Evolutionary conservation across 2,888 invertebrate genomes (phyloP), one percentile per base, ranked within the genome.

Genomic region (Theristus sp.): DNA sequence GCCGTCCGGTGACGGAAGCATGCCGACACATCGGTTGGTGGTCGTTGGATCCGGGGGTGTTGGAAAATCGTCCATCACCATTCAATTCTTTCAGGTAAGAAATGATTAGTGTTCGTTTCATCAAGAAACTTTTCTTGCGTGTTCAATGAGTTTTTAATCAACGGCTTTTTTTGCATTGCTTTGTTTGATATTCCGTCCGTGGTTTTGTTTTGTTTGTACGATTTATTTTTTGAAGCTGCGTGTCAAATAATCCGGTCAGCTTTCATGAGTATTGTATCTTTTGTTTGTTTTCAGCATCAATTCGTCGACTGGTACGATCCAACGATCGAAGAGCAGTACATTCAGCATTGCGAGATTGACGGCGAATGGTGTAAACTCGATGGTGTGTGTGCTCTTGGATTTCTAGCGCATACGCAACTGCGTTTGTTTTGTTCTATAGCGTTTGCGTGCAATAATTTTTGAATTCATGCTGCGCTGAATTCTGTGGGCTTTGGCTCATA

Each of bases 221-320:
- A 13, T 38, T 6, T 38, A 17, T 17, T 17, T 38, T 6, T 38
- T 13, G 6, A 38, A 38, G 38, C 38, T 38, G 38, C 38, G 38
- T 38, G 10, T 6, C 10, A 13, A 6, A 38, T n/a, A n/a, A n/a
- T n/a, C n/a, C n/a, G n/a, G n/a, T n/a, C n/a, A n/a, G n/a, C n/a
- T n/a, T n/a, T n/a, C n/a, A n/a, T n/a, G n/a, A n/a, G n/a, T n/a
- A n/a, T n/a, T n/a, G n/a, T n/a, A n/a, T n/a, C n/a, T n/a, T n/a
- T 38, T 38, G 38, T 38, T 38, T 38, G 10, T 13, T 38, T 49
- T 3, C 64, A 72, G 71, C 89, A 89, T 75, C 80, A 89, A 71
- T 91, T 91, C 75, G 87, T 90, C 64, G 87, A 88, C 0, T 90
- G 90, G 76, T 91, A 91, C 71, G 91, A 91, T 77, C 91, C 91